These are phyloP conservation scores for Tineola bisselliella DNA, from an alignment of 2,888 invertebrate species.

Conservation along the genomic window DNA sequence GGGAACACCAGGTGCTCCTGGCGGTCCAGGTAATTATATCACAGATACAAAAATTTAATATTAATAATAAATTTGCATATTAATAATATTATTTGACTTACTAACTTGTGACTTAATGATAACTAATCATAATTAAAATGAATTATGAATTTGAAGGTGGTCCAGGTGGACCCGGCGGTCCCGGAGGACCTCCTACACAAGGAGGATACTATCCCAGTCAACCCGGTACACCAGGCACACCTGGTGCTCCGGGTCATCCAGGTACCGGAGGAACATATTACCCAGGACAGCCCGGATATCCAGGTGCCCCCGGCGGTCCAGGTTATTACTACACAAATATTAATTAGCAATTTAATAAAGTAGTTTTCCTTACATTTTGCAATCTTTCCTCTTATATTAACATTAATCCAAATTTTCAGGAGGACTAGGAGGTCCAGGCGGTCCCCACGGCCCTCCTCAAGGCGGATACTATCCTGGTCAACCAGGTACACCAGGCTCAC, in stretches of 20 bases:
- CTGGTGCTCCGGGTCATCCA: slow-evolving; percentile 27
- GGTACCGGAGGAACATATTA: slow-evolving; percentile 23
- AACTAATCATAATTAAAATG: not conserved
- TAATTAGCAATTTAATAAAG: no score
- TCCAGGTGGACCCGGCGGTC: slow-evolving; percentile 28
- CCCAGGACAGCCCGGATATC: slow-evolving; percentile 31
- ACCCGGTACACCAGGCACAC: slow-evolving; percentile 26
- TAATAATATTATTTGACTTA: no score
- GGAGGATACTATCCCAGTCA: slow-evolving; percentile 22
- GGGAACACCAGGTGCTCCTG: slow-evolving; percentile 30
- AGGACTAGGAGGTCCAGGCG: slow-evolving; percentile 27
- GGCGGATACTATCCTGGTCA: slow-evolving; percentile 16
- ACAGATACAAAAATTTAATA: not conserved
- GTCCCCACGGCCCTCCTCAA: slow-evolving; percentile 20
- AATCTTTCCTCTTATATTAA: no score
- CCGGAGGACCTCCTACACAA: slow-evolving; percentile 16
- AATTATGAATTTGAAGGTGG: slow-evolving; percentile 17
- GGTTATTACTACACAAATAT: not conserved
- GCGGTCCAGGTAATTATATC: slow-evolving; percentile 11
- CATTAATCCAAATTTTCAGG: not conserved
- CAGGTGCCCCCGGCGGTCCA: slow-evolving; percentile 20
- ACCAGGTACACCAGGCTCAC: slow-evolving; percentile 24
- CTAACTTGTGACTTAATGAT: no score
- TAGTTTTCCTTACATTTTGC: no score
- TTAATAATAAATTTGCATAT: no score